These are phyloP conservation scores for Orchesella flavescens DNA, from an alignment of 2,888 invertebrate species.

Conservation along the genomic window DNA sequence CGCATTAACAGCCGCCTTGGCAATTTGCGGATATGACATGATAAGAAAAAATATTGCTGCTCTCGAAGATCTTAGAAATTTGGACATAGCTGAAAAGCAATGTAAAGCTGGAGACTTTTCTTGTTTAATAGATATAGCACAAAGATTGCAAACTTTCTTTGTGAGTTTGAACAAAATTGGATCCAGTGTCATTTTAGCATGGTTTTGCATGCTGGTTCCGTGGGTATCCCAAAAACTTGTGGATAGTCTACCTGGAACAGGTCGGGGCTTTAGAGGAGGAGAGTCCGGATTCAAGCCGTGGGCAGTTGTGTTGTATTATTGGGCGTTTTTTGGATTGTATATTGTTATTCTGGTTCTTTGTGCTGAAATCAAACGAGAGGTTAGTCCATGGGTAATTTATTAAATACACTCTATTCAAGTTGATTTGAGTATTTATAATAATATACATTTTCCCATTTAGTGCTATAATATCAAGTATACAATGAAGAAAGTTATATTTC, in stretches of 20 bases:
- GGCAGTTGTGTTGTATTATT: not conserved
- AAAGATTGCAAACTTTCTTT: not conserved
- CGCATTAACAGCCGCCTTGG: not conserved
- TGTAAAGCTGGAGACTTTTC: not conserved
- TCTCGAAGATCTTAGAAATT: not conserved
- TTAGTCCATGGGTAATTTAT: not conserved
- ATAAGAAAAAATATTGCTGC: not conserved
- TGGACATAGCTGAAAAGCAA: not conserved
- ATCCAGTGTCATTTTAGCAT: not conserved
- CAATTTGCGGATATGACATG: not conserved
- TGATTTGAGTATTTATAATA: not conserved
- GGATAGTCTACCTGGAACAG: not conserved
- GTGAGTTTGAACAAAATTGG: not conserved
- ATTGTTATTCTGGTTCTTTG: not conserved
- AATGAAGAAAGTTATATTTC: not conserved
- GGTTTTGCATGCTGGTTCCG: too few species aligned
- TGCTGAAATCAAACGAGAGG: not conserved
- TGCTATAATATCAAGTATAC: not conserved
- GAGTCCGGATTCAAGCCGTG: not conserved
- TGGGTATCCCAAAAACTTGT: not conserved
- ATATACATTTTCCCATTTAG: not conserved
- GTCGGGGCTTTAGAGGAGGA: not conserved
- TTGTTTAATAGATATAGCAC: not conserved
- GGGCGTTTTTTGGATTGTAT: not conserved
- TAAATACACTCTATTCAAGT: not conserved